phyloP scores from a whole-genome alignment of 1,140 invertebrate genomes.

The Drosophila athabasca region DNA sequence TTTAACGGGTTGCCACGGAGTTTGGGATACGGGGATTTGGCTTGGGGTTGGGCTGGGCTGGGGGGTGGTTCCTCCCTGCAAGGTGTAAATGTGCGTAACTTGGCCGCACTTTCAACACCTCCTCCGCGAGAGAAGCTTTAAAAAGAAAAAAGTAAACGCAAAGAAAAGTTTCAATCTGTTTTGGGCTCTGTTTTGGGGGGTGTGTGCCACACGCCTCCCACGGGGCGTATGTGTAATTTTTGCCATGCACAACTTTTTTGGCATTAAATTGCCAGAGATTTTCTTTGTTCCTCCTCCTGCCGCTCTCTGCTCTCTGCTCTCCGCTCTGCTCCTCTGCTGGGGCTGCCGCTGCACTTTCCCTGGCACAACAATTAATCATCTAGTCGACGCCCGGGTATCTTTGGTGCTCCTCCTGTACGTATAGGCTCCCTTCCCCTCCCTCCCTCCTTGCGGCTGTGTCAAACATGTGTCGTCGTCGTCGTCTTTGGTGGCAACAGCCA shows the following conservation, averaged over 20 bases:
- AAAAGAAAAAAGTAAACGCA: constrained; percentile 1
- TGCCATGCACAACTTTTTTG: constrained; percentile 66
- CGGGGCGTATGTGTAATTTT: constrained; percentile 65
- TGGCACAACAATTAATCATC: constrained; percentile 68
- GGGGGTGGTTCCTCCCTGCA: background rate
- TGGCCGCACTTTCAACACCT: constrained; percentile 68
- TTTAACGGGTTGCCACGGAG: constrained; percentile 67
- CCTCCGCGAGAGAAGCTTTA: constrained; percentile 9
- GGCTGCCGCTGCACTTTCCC: constrained; percentile 39
- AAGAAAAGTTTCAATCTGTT: constrained; percentile 48
- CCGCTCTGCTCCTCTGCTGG: constrained; percentile 1
- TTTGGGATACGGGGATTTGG: constrained; percentile 18
- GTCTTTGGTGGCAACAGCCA: constrained; percentile 1
- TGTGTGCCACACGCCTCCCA: constrained; percentile 27
- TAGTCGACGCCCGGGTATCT: constrained; percentile 25
- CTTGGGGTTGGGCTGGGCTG: too few relatives aligned
- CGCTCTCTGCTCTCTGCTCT: constrained; percentile 23
- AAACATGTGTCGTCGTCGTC: constrained; percentile 30
- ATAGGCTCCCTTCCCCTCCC: background rate
- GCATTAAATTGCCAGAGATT: constrained; percentile 72
- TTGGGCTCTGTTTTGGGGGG: too few relatives aligned
- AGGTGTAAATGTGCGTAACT: constrained; percentile 66
- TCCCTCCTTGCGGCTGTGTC: background rate
- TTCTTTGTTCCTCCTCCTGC: constrained; percentile 4
- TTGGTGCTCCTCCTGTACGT: background rate